Evolutionary conservation across 1,140 invertebrate species (phyloP).

Genomic region (Globodera rostochiensis): DNA sequence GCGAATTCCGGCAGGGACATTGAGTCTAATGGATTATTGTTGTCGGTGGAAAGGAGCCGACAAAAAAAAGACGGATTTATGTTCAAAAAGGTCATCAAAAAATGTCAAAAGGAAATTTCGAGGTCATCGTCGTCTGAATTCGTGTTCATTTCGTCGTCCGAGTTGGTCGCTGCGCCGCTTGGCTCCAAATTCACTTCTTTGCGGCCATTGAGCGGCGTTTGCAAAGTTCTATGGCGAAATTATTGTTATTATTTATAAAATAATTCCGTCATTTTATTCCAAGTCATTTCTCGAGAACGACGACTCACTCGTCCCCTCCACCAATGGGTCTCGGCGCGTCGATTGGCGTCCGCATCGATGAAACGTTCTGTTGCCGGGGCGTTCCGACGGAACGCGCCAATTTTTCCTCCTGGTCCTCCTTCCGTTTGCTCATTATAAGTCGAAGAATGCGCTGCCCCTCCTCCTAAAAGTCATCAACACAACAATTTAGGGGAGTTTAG

Average conservation of each 20-base stretch:
- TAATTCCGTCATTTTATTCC: background rate
- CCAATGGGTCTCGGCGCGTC: conserved; percentile 30
- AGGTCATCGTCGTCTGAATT: conserved; percentile 27
- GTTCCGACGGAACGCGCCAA: background rate
- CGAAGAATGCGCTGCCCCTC: conserved; percentile 44
- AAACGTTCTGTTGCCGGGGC: background rate
- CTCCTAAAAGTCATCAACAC: conserved; percentile 18
- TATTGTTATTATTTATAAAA: too few relatives aligned
- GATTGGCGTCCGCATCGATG: conserved; percentile 23
- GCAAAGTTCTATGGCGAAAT: background rate
- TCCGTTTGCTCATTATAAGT: conserved; percentile 35
- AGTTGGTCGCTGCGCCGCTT: conserved; percentile 9
- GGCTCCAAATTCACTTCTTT: conserved; percentile 25
- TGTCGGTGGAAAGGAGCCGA: background rate
- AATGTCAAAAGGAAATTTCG: conserved; percentile 33
- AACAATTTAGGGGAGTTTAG: conserved; percentile 27
- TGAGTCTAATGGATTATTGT: too few relatives aligned
- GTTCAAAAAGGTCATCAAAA: background rate
- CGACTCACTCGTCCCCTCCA: conserved; percentile 34
- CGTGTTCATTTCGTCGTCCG: conserved; percentile 37
- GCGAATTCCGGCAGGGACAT: too few relatives aligned
- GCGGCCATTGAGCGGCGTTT: conserved; percentile 15
- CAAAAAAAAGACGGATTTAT: background rate
- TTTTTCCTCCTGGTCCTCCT: conserved; percentile 25
- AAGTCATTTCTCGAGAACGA: background rate